Percentiles rank a stretch among this genome's conserved stretches.
Conservation (phyloP, 1,140 invertebrate genomes). For the Mercenaria mercenaria region DNA sequence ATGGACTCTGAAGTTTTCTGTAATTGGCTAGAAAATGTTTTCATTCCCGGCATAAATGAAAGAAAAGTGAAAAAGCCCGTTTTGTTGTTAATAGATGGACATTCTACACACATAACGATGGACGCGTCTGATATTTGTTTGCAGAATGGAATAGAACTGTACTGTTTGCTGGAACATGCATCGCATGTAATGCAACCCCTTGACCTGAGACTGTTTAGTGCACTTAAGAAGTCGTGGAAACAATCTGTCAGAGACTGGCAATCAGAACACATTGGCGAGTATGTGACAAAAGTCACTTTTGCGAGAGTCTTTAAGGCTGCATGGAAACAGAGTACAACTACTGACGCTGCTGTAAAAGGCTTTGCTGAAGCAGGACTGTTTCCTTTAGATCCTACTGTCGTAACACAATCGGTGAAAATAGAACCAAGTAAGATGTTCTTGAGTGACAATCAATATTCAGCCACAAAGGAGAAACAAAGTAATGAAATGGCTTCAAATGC, state of each 20-base stretch:
- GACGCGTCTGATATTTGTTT: conserved; percentile 7
- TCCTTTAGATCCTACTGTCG: not conserved
- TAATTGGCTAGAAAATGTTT: not conserved
- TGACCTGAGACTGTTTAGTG: not conserved
- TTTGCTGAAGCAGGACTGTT: not conserved
- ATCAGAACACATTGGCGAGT: conserved; percentile 3
- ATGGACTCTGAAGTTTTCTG: conserved; percentile 16
- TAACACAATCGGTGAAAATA: not conserved
- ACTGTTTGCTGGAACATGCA: too few species aligned
- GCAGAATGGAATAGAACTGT: conserved; percentile 35
- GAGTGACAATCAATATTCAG: too few species aligned
- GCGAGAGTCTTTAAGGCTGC: not conserved
- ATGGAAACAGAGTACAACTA: not conserved
- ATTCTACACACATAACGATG: too few species aligned
- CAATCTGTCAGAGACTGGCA: conserved; percentile 35
- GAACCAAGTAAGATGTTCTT: not conserved
- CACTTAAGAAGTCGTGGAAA: conserved; percentile 8
- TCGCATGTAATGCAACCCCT: conserved; percentile 12
- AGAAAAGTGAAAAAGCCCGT: too few species aligned
- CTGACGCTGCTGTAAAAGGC: not conserved
- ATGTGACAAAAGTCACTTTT: conserved; percentile 6
- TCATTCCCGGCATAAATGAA: not conserved
- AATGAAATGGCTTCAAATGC: too few species aligned
- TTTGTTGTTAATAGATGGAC: too few species aligned
- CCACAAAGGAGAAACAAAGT: too few species aligned